Evolutionary conservation across 2,797 vertebrate species (phyloP).

Genomic region (Pygocentrus nattereri): DNA sequence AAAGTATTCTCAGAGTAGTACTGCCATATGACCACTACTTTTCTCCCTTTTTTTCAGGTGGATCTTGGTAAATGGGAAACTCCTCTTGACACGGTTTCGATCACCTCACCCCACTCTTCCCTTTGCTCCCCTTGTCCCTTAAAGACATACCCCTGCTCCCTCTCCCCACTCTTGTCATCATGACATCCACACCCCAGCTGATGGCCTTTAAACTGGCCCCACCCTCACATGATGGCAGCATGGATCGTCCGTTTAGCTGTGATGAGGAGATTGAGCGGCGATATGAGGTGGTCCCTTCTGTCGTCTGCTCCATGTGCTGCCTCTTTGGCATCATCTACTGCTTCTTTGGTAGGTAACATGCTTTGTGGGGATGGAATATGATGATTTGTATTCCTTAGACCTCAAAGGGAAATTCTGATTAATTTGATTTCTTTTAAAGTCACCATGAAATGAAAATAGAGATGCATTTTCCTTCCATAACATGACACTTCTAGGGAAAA

Average conservation of each 20-base stretch:
- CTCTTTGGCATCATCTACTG: conserved; percentile 99
- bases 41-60: conserved; percentile 60
- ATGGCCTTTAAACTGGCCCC: conserved; percentile 82
- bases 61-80: conserved; percentile 70
- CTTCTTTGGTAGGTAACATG: conserved; percentile 91
- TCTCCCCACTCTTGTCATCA: conserved; percentile 69
- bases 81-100: conserved; percentile 65
- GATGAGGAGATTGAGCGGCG: conserved; percentile 92
- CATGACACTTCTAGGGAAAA: too few species aligned
- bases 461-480: neutral
- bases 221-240: conserved; percentile 79
- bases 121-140: conserved; percentile 36
- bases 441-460: neutral
- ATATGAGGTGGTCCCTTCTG: conserved; percentile 95
- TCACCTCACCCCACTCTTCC: conserved; percentile 36
- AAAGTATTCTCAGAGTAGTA: neutral
- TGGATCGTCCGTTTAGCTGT: conserved; percentile 85
- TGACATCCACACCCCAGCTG: conserved; percentile 84
- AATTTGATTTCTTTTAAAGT: neutral
- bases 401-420: neutral
- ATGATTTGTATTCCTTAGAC: neutral
- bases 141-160: conserved; percentile 1
- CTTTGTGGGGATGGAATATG: neutral
- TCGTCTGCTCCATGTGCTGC: conserved; percentile 99
- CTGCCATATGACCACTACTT: neutral